A percentile compares a stretch with the other conserved stretches of the same genome.
Conservation (phyloP, 1,140 invertebrate species). For the Euura saliciscinereae region DNA sequence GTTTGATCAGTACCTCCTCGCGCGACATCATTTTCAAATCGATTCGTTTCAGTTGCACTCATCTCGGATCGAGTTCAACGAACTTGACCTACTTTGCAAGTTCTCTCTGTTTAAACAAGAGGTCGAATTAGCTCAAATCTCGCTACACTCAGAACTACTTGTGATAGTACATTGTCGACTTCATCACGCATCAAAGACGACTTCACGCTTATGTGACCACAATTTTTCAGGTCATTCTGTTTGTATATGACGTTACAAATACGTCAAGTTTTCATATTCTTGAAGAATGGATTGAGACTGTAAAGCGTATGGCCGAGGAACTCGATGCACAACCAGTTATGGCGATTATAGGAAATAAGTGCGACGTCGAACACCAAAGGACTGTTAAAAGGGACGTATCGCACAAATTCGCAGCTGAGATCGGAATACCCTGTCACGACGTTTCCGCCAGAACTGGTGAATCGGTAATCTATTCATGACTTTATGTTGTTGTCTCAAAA, state of each 20-base stretch:
- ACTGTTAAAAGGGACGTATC: slow-evolving; percentile 81
- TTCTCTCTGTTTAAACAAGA: not conserved
- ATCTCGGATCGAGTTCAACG: not conserved
- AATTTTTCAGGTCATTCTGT: slow-evolving; percentile 74
- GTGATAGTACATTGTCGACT: no score
- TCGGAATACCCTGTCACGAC: slow-evolving; percentile 75
- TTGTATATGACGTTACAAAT: slow-evolving; percentile 90
- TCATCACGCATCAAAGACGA: no score
- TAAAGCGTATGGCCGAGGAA: slow-evolving; percentile 63
- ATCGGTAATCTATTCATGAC: slow-evolving; percentile 64
- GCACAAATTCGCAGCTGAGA: slow-evolving; percentile 77
- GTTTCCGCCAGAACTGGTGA: slow-evolving; percentile 90
- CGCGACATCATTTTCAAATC: not conserved
- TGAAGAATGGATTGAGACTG: slow-evolving; percentile 73
- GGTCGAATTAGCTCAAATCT: no score
- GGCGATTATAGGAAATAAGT: slow-evolving; percentile 86
- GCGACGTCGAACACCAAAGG: slow-evolving; percentile 87
- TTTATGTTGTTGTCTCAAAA: no score
- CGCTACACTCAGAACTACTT: no score
- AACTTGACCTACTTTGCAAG: not conserved
- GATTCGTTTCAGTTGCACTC: no score
- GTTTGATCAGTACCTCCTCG: slow-evolving; percentile 25
- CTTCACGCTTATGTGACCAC: slow-evolving; percentile 17
- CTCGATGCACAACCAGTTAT: slow-evolving; percentile 67
- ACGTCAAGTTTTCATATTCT: slow-evolving; percentile 80